These are phyloP conservation scores for Rhagonycha lutea DNA, from an alignment of 2,888 invertebrate genomes.

Conservation along the genomic window DNA sequence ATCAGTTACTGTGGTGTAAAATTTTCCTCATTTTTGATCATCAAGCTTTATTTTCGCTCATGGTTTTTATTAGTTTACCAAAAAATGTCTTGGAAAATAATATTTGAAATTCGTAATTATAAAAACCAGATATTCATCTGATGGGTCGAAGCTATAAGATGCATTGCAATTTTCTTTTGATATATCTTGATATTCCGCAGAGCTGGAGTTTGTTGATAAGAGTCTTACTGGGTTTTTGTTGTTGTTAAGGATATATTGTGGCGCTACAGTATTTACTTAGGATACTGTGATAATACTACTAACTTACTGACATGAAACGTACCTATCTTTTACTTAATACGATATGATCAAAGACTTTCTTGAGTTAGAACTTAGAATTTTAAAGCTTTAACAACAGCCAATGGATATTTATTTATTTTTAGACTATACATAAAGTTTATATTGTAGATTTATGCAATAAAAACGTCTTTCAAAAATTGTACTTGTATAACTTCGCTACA, in stretches of 20 bases:
- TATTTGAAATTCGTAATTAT: neutral
- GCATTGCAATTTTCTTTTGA: slow-evolving; percentile 13
- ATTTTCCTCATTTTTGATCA: neutral
- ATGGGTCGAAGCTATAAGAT: slow-evolving; percentile 6
- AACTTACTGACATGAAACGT: neutral
- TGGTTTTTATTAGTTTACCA: slow-evolving; percentile 3
- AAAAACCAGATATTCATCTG: neutral
- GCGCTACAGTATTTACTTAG: slow-evolving; percentile 36
- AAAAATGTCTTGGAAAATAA: neutral
- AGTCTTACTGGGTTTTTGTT: slow-evolving; percentile 18
- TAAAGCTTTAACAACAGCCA: neutral
- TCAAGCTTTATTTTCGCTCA: neutral
- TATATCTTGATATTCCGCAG: slow-evolving; percentile 23
- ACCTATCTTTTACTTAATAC: neutral
- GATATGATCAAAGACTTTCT: slow-evolving; percentile 8
- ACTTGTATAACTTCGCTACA: slow-evolving; percentile 28
- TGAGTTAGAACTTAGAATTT: neutral
- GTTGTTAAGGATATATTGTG: slow-evolving; percentile 19
- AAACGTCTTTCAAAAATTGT: slow-evolving; percentile 16
- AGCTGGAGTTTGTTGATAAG: slow-evolving; percentile 25
- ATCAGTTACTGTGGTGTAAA: neutral
- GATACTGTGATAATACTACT: slow-evolving; percentile 25
- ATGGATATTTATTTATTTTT: neutral
- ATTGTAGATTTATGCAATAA: slow-evolving; percentile 18
- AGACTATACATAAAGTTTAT: slow-evolving; percentile 9